A percentile compares a stretch with the other conserved stretches of the same genome.
phyloP scores from a whole-genome alignment of 2,797 vertebrate species.

The Salarias fasciatus region DNA sequence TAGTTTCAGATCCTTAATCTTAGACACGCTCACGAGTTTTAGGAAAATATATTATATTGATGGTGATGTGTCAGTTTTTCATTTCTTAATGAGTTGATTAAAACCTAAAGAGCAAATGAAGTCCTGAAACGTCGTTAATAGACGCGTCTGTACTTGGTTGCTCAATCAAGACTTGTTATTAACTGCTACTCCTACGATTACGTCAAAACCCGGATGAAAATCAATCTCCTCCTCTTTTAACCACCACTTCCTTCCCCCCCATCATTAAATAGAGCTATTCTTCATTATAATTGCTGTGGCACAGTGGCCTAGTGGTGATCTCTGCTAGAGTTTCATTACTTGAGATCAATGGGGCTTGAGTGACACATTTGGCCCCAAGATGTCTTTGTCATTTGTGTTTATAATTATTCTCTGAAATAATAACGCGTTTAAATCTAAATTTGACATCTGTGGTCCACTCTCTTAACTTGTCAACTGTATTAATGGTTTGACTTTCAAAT shows the following conservation, averaged over 20 bases:
- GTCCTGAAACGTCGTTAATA: too few relatives aligned
- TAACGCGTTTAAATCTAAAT: conserved; percentile 34
- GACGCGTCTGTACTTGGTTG: too few relatives aligned
- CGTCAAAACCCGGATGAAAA: too few relatives aligned
- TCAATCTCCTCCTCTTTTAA: conserved; percentile 22
- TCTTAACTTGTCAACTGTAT: conserved; percentile 23
- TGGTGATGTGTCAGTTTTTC: too few relatives aligned
- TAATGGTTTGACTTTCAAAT: conserved; percentile 24
- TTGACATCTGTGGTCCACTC: conserved; percentile 13
- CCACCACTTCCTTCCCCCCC: conserved; percentile 17
- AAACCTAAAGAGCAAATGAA: too few relatives aligned
- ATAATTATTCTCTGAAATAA: conserved; percentile 47
- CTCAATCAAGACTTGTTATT: too few relatives aligned
- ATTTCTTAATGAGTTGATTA: too few relatives aligned
- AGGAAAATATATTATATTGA: too few relatives aligned
- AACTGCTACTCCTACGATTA: too few relatives aligned
- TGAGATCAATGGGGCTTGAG: conserved; percentile 60
- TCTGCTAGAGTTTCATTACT: conserved; percentile 63
- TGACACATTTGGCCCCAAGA: conserved; percentile 52
- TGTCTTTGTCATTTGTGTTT: conserved; percentile 32
- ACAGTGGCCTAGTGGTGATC: conserved; percentile 54
- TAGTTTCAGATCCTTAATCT: too few relatives aligned
- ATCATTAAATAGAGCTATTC: conserved; percentile 63
- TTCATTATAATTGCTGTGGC: conserved; percentile 67
- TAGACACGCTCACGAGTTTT: too few relatives aligned